Evolutionary conservation across 2,888 invertebrate species (phyloP), one percentile per base, ranked within the genome.

Genomic region (Pollenia labialis): DNA sequence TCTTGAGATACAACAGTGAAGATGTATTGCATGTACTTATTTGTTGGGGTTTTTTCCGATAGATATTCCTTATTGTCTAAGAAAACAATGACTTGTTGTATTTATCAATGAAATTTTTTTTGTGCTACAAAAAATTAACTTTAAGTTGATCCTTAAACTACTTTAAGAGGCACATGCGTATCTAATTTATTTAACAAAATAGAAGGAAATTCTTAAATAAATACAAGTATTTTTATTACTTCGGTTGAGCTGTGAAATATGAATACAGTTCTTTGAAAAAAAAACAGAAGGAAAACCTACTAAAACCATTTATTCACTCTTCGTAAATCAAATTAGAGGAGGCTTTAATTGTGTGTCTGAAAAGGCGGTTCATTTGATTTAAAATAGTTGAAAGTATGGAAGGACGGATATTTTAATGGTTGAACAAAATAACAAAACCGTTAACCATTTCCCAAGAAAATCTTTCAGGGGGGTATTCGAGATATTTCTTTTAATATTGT

Each of bases 131-230:
- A 60, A 18, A 52, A 80, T 10, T 40, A 71, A 69, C 46, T 32
- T n/a, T 16, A 54, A 58, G n/a, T 10, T 83, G 82, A 86, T 86
- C 86, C 86, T 86, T 79, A 76, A 64, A 83, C 60, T 50, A 69
- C 56, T 86, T 86, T 50, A 75, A 71, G 62, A 64, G 79, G 82
- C 82, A 82, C 85, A 85, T 74, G 74, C 79, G 72, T 69, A 46
- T 81, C 76, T 72, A 77, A 81, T 77, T 85, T 76, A 46, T 18
- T 32, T 52, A 52, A 64, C 12, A 50, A 46, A 12, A 48, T 11
- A 18, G 6, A 32, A 32, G 32, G 6, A 32, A 32, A 32, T 32
- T 32, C 32, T 1, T 32, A 32, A 32, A 32, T 32, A 32, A 4
- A 32, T 32, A 6, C 32, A 32, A 44, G 12, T 72, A 60, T 32